phyloP scores from a whole-genome alignment of 2,888 invertebrate species.

The Onthophagus sagittarius region DNA sequence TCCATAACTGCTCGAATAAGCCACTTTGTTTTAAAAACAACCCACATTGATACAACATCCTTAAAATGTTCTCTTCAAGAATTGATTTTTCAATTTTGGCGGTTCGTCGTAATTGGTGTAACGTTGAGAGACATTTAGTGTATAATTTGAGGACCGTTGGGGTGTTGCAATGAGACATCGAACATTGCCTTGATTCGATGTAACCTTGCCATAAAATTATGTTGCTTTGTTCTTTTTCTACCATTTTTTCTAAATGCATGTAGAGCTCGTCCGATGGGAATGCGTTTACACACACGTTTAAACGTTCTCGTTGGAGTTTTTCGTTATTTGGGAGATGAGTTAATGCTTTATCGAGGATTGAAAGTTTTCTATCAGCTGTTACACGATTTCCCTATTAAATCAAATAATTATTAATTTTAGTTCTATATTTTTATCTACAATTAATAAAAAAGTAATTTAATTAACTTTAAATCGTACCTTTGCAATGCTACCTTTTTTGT shows the following conservation, averaged over 20 bases:
- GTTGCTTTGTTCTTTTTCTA: slow-evolving; percentile 52
- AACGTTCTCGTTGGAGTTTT: slow-evolving; percentile 51
- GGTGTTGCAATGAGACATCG: slow-evolving; percentile 61
- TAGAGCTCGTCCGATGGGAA: slow-evolving; percentile 60
- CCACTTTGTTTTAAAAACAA: slow-evolving; percentile 68
- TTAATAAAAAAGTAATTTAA: too few relatives aligned
- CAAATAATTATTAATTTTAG: not conserved
- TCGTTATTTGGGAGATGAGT: slow-evolving; percentile 54
- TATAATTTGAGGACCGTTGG: slow-evolving; percentile 58
- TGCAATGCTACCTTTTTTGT: slow-evolving; percentile 46
- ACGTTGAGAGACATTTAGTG: slow-evolving; percentile 48
- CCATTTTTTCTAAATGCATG: slow-evolving; percentile 47
- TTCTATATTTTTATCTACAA: too few relatives aligned
- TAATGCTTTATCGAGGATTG: slow-evolving; percentile 60
- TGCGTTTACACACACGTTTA: slow-evolving; percentile 50
- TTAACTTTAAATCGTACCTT: slow-evolving; percentile 30
- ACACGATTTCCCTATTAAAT: slow-evolving; percentile 39
- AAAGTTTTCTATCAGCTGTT: slow-evolving; percentile 56
- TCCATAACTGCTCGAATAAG: slow-evolving; percentile 71
- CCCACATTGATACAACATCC: slow-evolving; percentile 54
- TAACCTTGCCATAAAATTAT: slow-evolving; percentile 54
- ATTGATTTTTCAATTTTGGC: slow-evolving; percentile 40
- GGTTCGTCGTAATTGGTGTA: slow-evolving; percentile 46
- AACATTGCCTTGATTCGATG: slow-evolving; percentile 53
- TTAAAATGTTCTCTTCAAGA: slow-evolving; percentile 45